Percentiles rank a stretch among this genome's conserved stretches.
Evolutionary conservation across 2,797 vertebrate genomes (phyloP).

Genomic region (Poecilia wingei): DNA sequence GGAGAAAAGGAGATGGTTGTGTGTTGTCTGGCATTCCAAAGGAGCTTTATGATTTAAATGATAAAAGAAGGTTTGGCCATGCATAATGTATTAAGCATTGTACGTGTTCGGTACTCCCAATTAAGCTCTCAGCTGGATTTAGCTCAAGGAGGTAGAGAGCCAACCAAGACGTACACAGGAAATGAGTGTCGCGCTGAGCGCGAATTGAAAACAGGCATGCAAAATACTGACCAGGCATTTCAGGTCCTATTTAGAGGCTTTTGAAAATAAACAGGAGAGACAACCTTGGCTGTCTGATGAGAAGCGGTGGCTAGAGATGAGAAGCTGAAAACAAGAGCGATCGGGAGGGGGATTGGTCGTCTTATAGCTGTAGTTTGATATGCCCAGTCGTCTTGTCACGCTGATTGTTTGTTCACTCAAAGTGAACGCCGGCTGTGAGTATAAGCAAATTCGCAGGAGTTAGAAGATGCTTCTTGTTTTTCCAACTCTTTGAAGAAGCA

Average conservation of each 20-base stretch:
- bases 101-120: slow-evolving; percentile 78
- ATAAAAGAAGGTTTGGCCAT: slow-evolving; percentile 75
- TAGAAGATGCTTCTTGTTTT: slow-evolving; percentile 52
- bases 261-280: slow-evolving; percentile 37
- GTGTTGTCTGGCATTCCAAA: slow-evolving; percentile 70
- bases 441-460: slow-evolving; percentile 5
- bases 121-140: slow-evolving; percentile 65
- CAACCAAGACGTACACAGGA: slow-evolving; percentile 42
- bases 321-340: slow-evolving; percentile 45
- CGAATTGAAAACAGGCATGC: slow-evolving; percentile 48
- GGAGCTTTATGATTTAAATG: slow-evolving; percentile 80
- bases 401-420: slow-evolving; percentile 62
- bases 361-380: slow-evolving; percentile 53
- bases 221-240: slow-evolving; percentile 59
- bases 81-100: slow-evolving; percentile 79
- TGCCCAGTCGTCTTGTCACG: slow-evolving; percentile 58
- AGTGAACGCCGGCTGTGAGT: slow-evolving; percentile 8
- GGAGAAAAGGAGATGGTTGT: slow-evolving; percentile 43
- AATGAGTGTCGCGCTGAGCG: slow-evolving; percentile 37
- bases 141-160: slow-evolving; percentile 35
- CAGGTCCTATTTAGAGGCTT: slow-evolving; percentile 49
- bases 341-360: slow-evolving; percentile 28
- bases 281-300: slow-evolving; percentile 45
- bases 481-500: slow-evolving; percentile 34
- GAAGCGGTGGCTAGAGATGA: slow-evolving; percentile 35